Base-by-base conservation (phyloP, 2,797 vertebrate species). In the Salarias fasciatus region DNA sequence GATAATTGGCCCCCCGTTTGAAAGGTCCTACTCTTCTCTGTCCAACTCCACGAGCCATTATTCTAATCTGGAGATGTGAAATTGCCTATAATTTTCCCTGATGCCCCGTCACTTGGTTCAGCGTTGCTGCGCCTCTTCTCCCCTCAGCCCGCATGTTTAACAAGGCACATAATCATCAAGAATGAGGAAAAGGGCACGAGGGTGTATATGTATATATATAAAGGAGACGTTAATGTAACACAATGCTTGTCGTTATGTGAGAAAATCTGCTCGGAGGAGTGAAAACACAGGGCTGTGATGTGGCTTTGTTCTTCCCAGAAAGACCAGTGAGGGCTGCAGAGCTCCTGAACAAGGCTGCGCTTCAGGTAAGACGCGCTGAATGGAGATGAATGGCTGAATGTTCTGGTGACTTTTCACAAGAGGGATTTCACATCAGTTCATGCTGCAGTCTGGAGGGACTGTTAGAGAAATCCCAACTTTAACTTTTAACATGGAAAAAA, bases 21-120 rank as follows among this genome's bases (percentile, higher is more conserved):
- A 92, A 93, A 91, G 88, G 83, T 86, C 83, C 79, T 79, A 88
- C 85, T 88, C 87, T 84, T 85, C 87, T 87, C 89, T 87, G 90
- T 92, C 90, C 89, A 85, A 92, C 86, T 88, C 75, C 86, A 86
- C 80, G 54, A 80, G 86, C 88, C 88, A 94, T 94, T 93, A 93
- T 93, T 93, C 87, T 91, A 90, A 93, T 94, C 90, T 92, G 76
- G 84, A 93, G 89, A 93, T 93, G 93, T 91, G 82, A 93, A 93
- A 94, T 94, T 93, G 90, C 92, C 92, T 91, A 88, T 92, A 93
- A 93, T 94, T 93, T 93, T 77, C 88, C 83, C 86, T 87, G 90
- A 92, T 92, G 89, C 77, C 83, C 85, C 79, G 78, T 91, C 86
- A 88, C 88, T 89, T 90, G 83, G 73, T 91, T 85, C 76, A 91